Conservation (phyloP, 1,140 invertebrate species). For the Bombus haemorrhoidalis region DNA sequence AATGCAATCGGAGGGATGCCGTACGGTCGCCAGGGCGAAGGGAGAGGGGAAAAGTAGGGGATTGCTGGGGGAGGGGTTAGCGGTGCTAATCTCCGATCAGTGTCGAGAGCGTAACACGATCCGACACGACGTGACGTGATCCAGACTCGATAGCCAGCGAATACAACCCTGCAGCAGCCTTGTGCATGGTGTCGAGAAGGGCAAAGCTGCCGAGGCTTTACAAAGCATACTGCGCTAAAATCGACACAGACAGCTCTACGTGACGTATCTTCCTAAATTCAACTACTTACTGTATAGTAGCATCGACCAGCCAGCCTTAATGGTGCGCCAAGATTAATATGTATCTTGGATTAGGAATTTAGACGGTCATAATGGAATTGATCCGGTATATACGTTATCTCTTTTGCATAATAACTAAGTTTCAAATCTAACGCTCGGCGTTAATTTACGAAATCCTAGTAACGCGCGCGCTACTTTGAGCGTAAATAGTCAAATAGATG, state of each 20-base stretch:
- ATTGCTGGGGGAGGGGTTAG: conserved; percentile 49
- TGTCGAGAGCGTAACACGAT: conserved; percentile 82
- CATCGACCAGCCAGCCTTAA: not conserved
- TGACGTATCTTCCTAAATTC: conserved; percentile 66
- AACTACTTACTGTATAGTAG: conserved; percentile 51
- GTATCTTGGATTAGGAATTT: not conserved
- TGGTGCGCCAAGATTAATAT: conserved; percentile 42
- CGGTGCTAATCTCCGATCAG: conserved; percentile 81
- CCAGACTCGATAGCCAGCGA: conserved; percentile 76
- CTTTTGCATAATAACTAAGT: not conserved
- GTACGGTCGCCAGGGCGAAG: conserved; percentile 42
- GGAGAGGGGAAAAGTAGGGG: conserved; percentile 35
- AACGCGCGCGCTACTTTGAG: not conserved
- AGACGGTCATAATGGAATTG: not conserved
- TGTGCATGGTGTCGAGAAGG: conserved; percentile 63
- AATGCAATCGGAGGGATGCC: conserved; percentile 79
- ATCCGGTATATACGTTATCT: too few species aligned
- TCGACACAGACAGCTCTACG: conserved; percentile 63
- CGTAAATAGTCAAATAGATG: not conserved
- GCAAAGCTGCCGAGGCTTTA: conserved; percentile 66
- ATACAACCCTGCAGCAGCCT: conserved; percentile 67
- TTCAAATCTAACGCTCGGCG: not conserved
- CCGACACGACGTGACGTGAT: conserved; percentile 80
- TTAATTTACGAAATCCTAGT: not conserved
- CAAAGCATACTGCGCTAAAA: conserved; percentile 60